Evolutionary conservation across 2,888 invertebrate species (phyloP).

Genomic region (Stenurella melanura): DNA sequence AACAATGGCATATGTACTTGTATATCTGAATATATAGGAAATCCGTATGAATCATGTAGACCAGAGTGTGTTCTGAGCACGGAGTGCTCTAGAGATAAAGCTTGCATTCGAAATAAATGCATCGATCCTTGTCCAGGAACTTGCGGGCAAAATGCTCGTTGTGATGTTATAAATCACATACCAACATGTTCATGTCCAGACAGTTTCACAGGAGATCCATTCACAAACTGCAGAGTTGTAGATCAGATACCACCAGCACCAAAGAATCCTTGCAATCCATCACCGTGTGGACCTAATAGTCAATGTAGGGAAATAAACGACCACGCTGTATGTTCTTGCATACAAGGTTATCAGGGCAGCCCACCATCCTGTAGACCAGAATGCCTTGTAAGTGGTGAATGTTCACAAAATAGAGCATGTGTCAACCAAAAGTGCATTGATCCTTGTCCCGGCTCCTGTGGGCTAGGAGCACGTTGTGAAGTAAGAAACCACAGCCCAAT

Average conservation of each 20-base stretch:
- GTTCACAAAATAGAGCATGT: conserved; percentile 74
- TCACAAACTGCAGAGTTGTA: conserved; percentile 65
- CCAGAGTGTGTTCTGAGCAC: conserved; percentile 83
- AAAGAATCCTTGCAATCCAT: conserved; percentile 73
- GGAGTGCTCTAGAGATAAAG: conserved; percentile 80
- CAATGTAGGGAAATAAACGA: conserved; percentile 75
- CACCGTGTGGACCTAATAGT: conserved; percentile 76
- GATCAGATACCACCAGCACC: conserved; percentile 57
- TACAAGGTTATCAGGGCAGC: conserved; percentile 74
- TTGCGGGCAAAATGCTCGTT: conserved; percentile 82
- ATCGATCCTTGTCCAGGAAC: conserved; percentile 82
- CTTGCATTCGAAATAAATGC: conserved; percentile 82
- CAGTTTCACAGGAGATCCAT: conserved; percentile 80
- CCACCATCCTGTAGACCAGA: conserved; percentile 77
- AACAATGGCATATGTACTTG: conserved; percentile 80
- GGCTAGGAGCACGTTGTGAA: conserved; percentile 75
- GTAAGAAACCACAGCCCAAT: conserved; percentile 76
- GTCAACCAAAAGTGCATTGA: conserved; percentile 76
- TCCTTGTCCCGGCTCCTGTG: conserved; percentile 77
- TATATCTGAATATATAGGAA: conserved; percentile 79
- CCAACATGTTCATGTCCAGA: conserved; percentile 83
- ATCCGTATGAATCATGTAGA: conserved; percentile 81
- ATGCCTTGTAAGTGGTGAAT: conserved; percentile 75
- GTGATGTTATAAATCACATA: conserved; percentile 83
- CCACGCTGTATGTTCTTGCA: conserved; percentile 75